A percentile compares a stretch with the other conserved stretches of the same genome.
These are phyloP conservation scores for Hydrozoanthus tunicans DNA, from an alignment of 64 coral and sea anemone species.

Conservation along the genomic window DNA sequence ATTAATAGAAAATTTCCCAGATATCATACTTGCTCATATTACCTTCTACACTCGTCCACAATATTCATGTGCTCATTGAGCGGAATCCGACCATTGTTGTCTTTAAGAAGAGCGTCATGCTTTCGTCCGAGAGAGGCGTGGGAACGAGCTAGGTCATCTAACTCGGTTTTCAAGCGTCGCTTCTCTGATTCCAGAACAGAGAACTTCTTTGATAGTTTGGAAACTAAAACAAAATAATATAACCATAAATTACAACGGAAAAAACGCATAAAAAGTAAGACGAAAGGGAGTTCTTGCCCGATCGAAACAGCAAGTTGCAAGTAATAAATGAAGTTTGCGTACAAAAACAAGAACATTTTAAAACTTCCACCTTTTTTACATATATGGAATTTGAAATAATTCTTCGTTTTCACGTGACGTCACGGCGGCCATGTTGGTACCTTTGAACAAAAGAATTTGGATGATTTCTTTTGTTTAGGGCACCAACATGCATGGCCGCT, in stretches of 20 bases:
- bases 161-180: slow-evolving; percentile 60
- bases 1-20: neutral
- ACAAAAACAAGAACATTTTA: too few relatives aligned
- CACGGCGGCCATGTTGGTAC: too few relatives aligned
- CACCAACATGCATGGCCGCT: too few relatives aligned
- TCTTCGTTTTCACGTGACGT: too few relatives aligned
- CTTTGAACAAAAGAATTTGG: too few relatives aligned
- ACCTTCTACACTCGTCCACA: slow-evolving; percentile 92
- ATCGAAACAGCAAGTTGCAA: too few relatives aligned
- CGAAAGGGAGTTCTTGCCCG: too few relatives aligned
- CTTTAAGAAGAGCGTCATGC: slow-evolving; percentile 50
- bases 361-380: too few relatives aligned
- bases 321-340: too few relatives aligned
- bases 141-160: slow-evolving; percentile 61
- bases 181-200: slow-evolving; percentile 77
- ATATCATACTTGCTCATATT: neutral
- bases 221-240: slow-evolving; percentile 42
- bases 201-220: slow-evolving; percentile 82
- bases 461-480: too few relatives aligned
- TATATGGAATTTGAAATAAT: too few relatives aligned
- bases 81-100: slow-evolving; percentile 64
- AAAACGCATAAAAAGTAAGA: neutral
- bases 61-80: slow-evolving; percentile 74
- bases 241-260: too few relatives aligned
- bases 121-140: slow-evolving; percentile 53